Evolutionary conservation across 1,140 invertebrate genomes (phyloP).

Genomic region (Carposina sasakii): DNA sequence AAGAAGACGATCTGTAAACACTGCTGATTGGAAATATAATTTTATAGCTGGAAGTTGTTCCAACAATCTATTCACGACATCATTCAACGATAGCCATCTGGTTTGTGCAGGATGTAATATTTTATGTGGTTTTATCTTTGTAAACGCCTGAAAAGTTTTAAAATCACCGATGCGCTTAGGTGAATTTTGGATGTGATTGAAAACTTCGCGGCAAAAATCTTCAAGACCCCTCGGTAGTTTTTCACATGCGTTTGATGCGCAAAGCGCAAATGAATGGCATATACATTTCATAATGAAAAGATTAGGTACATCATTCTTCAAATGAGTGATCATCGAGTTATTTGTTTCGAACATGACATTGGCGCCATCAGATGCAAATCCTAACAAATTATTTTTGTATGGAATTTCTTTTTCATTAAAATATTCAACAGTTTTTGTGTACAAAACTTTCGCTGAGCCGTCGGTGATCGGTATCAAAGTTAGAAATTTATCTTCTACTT

Average conservation of each 20-base stretch:
- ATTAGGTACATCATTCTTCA: slow-evolving; percentile 34
- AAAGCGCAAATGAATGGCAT: slow-evolving; percentile 46
- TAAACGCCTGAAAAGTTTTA: slow-evolving; percentile 39
- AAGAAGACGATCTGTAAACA: slow-evolving; percentile 20
- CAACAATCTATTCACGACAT: slow-evolving; percentile 44
- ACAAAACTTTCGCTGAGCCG: no score
- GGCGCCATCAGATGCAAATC: slow-evolving; percentile 50
- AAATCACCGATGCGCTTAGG: slow-evolving; percentile 33
- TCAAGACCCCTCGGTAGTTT: slow-evolving; percentile 34
- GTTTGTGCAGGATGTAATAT: slow-evolving; percentile 46
- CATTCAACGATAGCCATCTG: slow-evolving; percentile 47
- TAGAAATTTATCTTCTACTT: no score
- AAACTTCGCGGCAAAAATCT: slow-evolving; percentile 29
- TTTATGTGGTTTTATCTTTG: slow-evolving; percentile 38
- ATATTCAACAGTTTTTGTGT: no score
- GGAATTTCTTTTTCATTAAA: slow-evolving; percentile 43
- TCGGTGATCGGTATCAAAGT: no score
- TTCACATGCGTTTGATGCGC: slow-evolving; percentile 44
- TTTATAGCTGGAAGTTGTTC: slow-evolving; percentile 43
- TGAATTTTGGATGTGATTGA: slow-evolving; percentile 32
- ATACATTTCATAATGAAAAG: slow-evolving; percentile 45
- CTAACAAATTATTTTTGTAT: slow-evolving; percentile 44
- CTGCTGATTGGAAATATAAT: slow-evolving; percentile 39
- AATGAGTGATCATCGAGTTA: slow-evolving; percentile 36
- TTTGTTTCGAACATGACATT: slow-evolving; percentile 46